Conservation (phyloP, 2,888 invertebrate genomes). For the Rhabditoides inermis region DNA sequence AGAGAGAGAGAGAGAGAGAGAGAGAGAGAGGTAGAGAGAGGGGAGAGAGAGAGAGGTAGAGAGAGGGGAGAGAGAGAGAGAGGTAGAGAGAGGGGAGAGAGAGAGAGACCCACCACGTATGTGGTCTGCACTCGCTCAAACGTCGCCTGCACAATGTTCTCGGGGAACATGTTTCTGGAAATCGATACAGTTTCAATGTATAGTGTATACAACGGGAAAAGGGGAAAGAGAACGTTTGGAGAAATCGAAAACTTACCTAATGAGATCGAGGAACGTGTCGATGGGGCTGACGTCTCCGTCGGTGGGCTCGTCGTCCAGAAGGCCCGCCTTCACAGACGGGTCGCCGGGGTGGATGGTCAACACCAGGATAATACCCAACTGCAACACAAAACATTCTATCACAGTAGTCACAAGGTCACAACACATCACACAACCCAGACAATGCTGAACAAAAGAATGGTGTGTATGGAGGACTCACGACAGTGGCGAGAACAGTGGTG, state of each 20-base stretch:
- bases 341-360: slow-evolving; percentile 64
- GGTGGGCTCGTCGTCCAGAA: slow-evolving; percentile 23
- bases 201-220: neutral
- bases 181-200: neutral
- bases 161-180: slow-evolving; percentile 79
- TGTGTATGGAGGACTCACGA: slow-evolving; percentile 52
- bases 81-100: too few species aligned
- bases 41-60: too few species aligned
- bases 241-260: too few species aligned
- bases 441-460: neutral
- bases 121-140: slow-evolving; percentile 51
- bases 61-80: too few species aligned
- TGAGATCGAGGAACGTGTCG: slow-evolving; percentile 79
- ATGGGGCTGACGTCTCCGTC: slow-evolving; percentile 55
- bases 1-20: too few species aligned
- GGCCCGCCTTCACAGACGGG: slow-evolving; percentile 53
- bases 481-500: slow-evolving; percentile 63
- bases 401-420: neutral
- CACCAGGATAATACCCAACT: slow-evolving; percentile 62
- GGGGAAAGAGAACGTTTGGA: neutral
- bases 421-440: neutral
- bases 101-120: slow-evolving; percentile 40
- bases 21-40: too few species aligned
- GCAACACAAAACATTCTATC: too few species aligned
- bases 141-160: slow-evolving; percentile 76